phyloP scores from a whole-genome alignment of 2,888 invertebrate genomes.

The Pandemis heparana region DNA sequence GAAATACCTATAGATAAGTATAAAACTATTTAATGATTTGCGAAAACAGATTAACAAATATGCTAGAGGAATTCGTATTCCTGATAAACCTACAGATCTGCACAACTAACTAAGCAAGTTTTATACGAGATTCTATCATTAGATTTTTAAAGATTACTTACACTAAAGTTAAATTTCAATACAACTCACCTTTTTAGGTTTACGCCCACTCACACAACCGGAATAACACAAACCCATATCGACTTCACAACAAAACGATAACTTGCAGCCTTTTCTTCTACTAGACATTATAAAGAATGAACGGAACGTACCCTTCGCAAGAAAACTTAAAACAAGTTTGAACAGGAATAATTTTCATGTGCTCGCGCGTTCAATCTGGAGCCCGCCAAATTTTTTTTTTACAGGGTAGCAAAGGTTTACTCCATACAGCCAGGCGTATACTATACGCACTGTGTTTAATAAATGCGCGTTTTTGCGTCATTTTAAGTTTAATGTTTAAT shows the following conservation, averaged over 20 bases:
- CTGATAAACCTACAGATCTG: not conserved
- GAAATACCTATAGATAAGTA: not conserved
- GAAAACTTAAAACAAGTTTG: slow-evolving; percentile 54
- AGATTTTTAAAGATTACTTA: slow-evolving; percentile 2
- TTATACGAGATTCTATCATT: not conserved
- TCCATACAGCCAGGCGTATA: slow-evolving; percentile 15
- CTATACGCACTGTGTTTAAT: slow-evolving; percentile 23
- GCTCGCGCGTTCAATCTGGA: slow-evolving; percentile 30
- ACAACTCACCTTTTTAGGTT: slow-evolving; percentile 58
- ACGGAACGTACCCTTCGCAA: slow-evolving; percentile 24
- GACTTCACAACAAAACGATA: slow-evolving; percentile 53
- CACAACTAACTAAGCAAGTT: not conserved
- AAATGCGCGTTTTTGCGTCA: not conserved
- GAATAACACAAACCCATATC: slow-evolving; percentile 74
- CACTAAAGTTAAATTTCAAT: not conserved
- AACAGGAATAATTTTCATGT: slow-evolving; percentile 52
- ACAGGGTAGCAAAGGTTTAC: slow-evolving; percentile 5
- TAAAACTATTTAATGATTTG: not conserved
- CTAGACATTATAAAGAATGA: slow-evolving; percentile 58
- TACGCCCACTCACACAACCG: slow-evolving; percentile 58
- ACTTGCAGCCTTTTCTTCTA: slow-evolving; percentile 49
- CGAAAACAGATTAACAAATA: not conserved
- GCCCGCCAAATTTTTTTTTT: slow-evolving; percentile 48
- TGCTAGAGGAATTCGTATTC: not conserved
- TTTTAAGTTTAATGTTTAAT: not conserved